phyloP scores from a whole-genome alignment of 1,140 invertebrate genomes.

The Radopholus similis region DNA sequence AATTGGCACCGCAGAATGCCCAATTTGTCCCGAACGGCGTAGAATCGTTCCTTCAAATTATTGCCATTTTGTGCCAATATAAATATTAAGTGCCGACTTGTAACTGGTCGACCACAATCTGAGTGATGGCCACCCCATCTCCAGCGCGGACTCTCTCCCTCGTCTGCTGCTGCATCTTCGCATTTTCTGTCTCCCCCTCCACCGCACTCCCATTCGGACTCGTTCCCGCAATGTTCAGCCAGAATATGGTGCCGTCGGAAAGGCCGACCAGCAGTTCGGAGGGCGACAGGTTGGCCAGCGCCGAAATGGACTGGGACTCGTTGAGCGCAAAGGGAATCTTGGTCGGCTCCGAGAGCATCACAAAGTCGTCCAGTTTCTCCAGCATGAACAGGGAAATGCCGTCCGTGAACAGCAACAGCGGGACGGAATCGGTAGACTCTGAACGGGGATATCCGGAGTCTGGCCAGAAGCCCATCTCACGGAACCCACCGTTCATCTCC shows the following conservation, averaged over 20 bases:
- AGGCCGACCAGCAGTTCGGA: constrained; percentile 32
- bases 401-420: constrained; percentile 44
- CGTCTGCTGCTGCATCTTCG: not conserved
- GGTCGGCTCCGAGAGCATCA: constrained; percentile 33
- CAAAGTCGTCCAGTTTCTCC: constrained; percentile 39
- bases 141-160: not conserved
- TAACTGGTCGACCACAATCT: constrained; percentile 24
- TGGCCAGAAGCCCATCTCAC: too few relatives aligned
- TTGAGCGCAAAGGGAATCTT: constrained; percentile 27
- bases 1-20: constrained; percentile 34
- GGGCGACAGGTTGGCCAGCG: constrained; percentile 18
- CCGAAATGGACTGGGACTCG: constrained; percentile 27
- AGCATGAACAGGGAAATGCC: constrained; percentile 33
- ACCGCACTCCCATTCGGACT: not conserved
- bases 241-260: constrained; percentile 38
- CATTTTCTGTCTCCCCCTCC: not conserved
- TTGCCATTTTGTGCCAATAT: not conserved
- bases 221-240: constrained; percentile 9
- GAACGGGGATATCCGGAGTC: too few relatives aligned
- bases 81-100: not conserved
- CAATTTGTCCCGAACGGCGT: constrained; percentile 38
- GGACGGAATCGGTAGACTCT: too few relatives aligned
- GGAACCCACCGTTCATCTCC: constrained; percentile 4
- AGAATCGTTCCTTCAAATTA: constrained; percentile 24
- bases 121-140: constrained; percentile 40